Conservation (phyloP, 2,888 invertebrate species). For the Proisotoma minuta region DNA sequence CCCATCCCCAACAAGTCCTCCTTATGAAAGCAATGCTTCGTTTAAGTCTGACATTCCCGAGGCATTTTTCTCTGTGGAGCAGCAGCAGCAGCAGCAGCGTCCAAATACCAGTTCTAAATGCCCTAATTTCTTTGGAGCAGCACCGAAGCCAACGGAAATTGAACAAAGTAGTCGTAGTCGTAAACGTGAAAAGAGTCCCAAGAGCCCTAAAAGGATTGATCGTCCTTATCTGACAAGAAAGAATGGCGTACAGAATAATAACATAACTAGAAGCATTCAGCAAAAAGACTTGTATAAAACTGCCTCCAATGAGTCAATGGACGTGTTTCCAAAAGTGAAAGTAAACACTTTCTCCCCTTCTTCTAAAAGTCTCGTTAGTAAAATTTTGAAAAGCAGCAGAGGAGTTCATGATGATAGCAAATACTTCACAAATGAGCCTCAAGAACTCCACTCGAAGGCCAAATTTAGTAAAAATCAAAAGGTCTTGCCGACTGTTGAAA, state of each 20-base stretch:
- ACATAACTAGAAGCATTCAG: background rate
- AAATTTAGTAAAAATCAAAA: conserved; percentile 10
- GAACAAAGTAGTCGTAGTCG: conserved; percentile 3
- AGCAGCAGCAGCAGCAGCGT: conserved; percentile 24
- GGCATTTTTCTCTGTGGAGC: background rate
- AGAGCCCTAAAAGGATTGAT: conserved; percentile 17
- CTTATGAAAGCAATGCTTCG: conserved; percentile 30
- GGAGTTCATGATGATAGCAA: conserved; percentile 7
- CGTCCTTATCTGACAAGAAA: conserved; percentile 19
- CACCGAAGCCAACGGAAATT: conserved; percentile 8
- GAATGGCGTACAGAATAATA: conserved; percentile 27
- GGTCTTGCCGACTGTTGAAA: conserved; percentile 43
- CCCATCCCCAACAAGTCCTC: conserved; percentile 40
- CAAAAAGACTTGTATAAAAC: background rate
- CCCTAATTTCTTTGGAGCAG: conserved; percentile 13
- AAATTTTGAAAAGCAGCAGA: background rate
- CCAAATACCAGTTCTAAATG: conserved; percentile 20
- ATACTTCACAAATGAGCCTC: background rate
- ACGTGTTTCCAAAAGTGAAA: conserved; percentile 8
- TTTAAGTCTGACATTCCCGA: background rate
- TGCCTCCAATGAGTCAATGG: conserved; percentile 3
- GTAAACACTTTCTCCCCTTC: background rate
- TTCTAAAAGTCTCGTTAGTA: background rate
- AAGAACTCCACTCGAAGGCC: background rate
- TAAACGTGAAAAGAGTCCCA: conserved; percentile 20